These are phyloP conservation scores for Pristiophorus japonicus DNA, from an alignment of 2,113 vertebrate species.

Conservation along the genomic window DNA sequence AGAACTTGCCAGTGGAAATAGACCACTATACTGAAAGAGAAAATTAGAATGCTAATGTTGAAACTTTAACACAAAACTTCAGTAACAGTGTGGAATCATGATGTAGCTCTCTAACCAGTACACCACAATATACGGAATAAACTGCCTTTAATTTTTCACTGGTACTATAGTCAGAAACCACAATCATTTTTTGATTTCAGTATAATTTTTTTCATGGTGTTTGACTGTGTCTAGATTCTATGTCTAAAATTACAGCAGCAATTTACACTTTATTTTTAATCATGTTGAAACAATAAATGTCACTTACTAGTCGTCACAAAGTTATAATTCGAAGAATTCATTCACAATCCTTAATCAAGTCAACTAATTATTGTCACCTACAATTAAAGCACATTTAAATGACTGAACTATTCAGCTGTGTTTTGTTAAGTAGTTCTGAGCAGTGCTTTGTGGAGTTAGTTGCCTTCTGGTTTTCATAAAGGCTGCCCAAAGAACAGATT, in stretches of 20 bases:
- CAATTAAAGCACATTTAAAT: background rate
- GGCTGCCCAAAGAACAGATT: background rate
- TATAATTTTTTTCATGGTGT: background rate
- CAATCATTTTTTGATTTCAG: background rate
- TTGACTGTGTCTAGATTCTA: background rate
- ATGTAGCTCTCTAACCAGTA: background rate
- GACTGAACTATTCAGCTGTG: background rate
- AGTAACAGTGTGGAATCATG: background rate
- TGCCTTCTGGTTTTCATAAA: background rate
- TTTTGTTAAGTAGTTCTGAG: too few species aligned
- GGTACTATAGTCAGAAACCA: background rate
- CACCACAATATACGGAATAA: background rate
- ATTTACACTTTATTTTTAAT: background rate
- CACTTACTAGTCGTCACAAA: too few species aligned
- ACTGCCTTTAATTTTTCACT: background rate
- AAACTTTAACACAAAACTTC: background rate
- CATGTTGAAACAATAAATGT: too few species aligned
- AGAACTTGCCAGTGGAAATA: slow-evolving; percentile 87
- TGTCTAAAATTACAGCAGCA: background rate
- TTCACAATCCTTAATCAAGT: background rate
- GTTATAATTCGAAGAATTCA: background rate
- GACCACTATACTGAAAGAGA: slow-evolving; percentile 63
- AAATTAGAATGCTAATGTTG: background rate
- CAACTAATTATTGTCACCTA: background rate
- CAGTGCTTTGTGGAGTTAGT: background rate